Evolutionary conservation across 2,888 invertebrate genomes (phyloP), one percentile per base, ranked within the genome.

Genomic region (Drosophila meridiana): DNA sequence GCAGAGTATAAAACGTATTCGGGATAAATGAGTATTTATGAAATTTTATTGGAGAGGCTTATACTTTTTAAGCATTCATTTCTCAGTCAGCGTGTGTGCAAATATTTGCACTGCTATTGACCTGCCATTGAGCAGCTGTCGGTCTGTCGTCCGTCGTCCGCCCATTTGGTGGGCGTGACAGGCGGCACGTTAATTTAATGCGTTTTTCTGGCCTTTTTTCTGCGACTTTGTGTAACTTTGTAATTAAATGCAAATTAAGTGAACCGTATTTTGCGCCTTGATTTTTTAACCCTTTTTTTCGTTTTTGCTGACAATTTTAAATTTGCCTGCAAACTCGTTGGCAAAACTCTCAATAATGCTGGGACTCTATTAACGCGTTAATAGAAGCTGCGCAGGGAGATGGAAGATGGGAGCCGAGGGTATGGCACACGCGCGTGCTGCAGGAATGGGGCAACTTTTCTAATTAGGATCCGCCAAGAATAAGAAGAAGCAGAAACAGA

Each of bases 201-300:
- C 60, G 47, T 40, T 52, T 62, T 50, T 13, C 60, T 48, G 50
- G 14, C 30, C 45, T 65, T 59, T 59, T 57, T 71, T 70, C 38
- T 14, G 45, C 13, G 30, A 69, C 45, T 60, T 81, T 73, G 72
- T 70, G 42, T 56, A 85, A 85, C 72, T 83, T 88, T 88, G 72
- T 88, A 87, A 87, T 83, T 83, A 87, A 88, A 87, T 88, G 86
- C 82, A 88, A 87, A 88, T 87, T 88, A 88, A 82, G 78, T 76
- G 76, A 82, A 71, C 80, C 82, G 77, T 76, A 84, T 78, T 80
- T 80, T 66, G 73, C 78, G 82, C 79, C 71, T 82, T 83, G 73
- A 72, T 73, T 79, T 76, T 75, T 67, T 69, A 69, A 66, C 69
- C 73, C 68, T 72, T 80, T 74, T 65, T 74, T 28, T 45, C 26